phyloP scores from a whole-genome alignment of 1,140 invertebrate species.

The Heliconius nattereri region DNA sequence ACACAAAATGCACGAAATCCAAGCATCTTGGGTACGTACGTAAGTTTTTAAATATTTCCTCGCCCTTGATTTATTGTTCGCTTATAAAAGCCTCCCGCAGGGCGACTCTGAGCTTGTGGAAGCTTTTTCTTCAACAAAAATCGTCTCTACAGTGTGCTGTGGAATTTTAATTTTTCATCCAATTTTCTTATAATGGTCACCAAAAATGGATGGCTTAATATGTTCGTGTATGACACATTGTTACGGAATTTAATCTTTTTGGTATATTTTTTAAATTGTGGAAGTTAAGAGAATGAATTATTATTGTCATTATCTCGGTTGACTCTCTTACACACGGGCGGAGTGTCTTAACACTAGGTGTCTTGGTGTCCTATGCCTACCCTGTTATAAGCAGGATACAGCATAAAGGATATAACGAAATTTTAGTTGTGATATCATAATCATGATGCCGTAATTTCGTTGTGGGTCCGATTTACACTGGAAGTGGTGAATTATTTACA shows the following conservation, averaged over 20 bases:
- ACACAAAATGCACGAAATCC: slow-evolving; percentile 5
- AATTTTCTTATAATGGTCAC: background rate
- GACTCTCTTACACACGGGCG: too few relatives aligned
- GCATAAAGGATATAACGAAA: too few relatives aligned
- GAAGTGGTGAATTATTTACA: too few relatives aligned
- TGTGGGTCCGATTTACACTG: too few relatives aligned
- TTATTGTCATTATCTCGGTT: too few relatives aligned
- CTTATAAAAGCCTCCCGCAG: slow-evolving; percentile 34
- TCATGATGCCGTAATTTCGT: too few relatives aligned
- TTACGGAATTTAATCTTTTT: background rate
- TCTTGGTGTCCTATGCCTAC: too few relatives aligned
- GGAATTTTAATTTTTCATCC: slow-evolving; percentile 24
- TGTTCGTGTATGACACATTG: background rate
- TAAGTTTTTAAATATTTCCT: slow-evolving; percentile 31
- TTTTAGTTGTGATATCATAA: too few relatives aligned
- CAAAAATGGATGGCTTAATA: background rate
- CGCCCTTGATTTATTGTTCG: slow-evolving; percentile 34
- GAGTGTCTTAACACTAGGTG: too few relatives aligned
- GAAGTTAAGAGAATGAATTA: too few relatives aligned
- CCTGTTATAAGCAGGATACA: too few relatives aligned
- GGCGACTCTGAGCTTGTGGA: slow-evolving; percentile 18
- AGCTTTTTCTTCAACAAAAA: slow-evolving; percentile 31
- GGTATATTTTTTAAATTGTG: too few relatives aligned
- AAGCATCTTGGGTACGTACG: slow-evolving; percentile 6
- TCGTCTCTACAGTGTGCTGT: slow-evolving; percentile 5